These are phyloP conservation scores for Melinopterus prodromus DNA, from an alignment of 2,888 invertebrate species.

Conservation along the genomic window DNA sequence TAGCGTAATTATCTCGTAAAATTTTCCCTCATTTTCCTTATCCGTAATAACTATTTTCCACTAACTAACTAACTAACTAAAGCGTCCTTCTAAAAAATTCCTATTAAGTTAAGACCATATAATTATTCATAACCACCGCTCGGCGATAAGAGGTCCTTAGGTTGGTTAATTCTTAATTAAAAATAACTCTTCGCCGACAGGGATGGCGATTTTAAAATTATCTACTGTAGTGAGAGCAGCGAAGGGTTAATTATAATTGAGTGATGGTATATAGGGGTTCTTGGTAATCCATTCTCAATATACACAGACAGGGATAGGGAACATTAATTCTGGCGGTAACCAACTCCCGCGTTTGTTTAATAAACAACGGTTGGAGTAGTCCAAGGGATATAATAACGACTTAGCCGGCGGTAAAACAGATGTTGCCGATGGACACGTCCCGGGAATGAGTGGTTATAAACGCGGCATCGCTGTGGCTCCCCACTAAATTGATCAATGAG, in stretches of 20 bases:
- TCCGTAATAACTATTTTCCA: background rate
- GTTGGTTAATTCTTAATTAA: background rate
- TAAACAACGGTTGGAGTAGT: background rate
- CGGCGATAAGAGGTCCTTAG: conserved; percentile 4
- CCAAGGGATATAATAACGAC: background rate
- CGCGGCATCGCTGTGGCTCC: background rate
- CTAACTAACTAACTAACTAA: background rate
- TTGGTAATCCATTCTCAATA: background rate
- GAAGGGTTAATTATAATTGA: background rate
- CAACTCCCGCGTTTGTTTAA: background rate
- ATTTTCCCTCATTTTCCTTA: background rate
- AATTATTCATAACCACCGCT: background rate
- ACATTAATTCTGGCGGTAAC: background rate
- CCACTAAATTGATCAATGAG: background rate
- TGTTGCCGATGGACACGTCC: conserved; percentile 4
- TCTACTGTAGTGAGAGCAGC: background rate
- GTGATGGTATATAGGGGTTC: background rate
- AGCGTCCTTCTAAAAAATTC: background rate
- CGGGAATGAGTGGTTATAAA: background rate
- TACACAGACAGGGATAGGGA: background rate
- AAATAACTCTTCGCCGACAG: background rate
- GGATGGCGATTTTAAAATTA: background rate
- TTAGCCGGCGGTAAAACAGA: background rate
- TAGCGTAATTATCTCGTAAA: background rate
- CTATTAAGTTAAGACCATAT: background rate